Conservation (phyloP, 1,140 invertebrate species). For the Drosophila grimshawi region DNA sequence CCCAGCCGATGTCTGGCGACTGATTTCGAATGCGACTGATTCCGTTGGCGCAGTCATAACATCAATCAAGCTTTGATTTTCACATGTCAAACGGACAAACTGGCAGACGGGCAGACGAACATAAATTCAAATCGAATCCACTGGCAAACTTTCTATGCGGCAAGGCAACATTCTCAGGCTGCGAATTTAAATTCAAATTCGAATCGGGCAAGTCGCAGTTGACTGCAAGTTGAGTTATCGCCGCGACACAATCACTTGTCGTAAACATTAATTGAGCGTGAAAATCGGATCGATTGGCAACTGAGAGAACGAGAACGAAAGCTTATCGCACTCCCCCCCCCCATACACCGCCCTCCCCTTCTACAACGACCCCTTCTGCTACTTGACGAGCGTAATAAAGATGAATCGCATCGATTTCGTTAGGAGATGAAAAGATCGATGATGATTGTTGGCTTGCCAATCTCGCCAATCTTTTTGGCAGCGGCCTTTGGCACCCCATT, state of each 20-base stretch:
- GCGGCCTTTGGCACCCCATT: slow-evolving; percentile 81
- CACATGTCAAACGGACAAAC: slow-evolving; percentile 60
- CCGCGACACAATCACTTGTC: slow-evolving; percentile 77
- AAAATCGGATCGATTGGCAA: slow-evolving; percentile 45
- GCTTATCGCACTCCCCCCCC: background rate
- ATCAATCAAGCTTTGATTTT: slow-evolving; percentile 80
- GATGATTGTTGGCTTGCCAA: slow-evolving; percentile 16
- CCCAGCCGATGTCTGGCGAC: slow-evolving; percentile 1
- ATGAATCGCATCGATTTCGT: slow-evolving; percentile 31
- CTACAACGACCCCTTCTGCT: too few species aligned
- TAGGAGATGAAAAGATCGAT: slow-evolving; percentile 54
- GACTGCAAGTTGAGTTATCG: slow-evolving; percentile 60
- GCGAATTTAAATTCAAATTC: slow-evolving; percentile 21
- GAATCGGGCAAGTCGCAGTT: slow-evolving; percentile 18
- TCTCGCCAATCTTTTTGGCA: slow-evolving; percentile 53
- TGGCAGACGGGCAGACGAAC: slow-evolving; percentile 28
- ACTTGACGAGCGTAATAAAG: too few species aligned
- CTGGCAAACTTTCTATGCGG: slow-evolving; percentile 62
- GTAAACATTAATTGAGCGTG: slow-evolving; percentile 80
- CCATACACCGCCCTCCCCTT: too few species aligned
- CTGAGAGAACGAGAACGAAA: slow-evolving; percentile 5
- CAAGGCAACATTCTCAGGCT: slow-evolving; percentile 54
- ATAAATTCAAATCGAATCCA: slow-evolving; percentile 72
- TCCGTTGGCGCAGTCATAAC: slow-evolving; percentile 53
- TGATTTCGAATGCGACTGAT: slow-evolving; percentile 45